These are phyloP conservation scores for Montipora sp. DNA, from an alignment of 64 coral and sea anemone species.

Conservation along the genomic window DNA sequence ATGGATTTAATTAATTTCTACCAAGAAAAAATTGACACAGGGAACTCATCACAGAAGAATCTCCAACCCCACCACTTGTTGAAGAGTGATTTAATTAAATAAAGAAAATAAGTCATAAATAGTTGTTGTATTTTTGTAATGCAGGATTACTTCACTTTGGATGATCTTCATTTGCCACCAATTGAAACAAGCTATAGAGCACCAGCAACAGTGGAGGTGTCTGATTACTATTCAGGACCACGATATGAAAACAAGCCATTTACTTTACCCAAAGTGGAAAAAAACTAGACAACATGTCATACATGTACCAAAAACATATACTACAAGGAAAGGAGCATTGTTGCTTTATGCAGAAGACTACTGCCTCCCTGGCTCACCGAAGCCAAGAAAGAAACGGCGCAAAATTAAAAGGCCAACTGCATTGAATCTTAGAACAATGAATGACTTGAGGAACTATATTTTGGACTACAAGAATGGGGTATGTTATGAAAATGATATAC, in stretches of 20 bases:
- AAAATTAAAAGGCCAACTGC: constrained; percentile 65
- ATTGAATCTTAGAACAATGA: constrained; percentile 77
- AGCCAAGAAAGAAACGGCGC: constrained; percentile 75
- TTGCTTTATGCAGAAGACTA: constrained; percentile 92
- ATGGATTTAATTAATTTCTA: too few species aligned
- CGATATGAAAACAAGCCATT: constrained; percentile 68
- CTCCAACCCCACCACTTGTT: too few species aligned
- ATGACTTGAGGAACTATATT: constrained; percentile 81
- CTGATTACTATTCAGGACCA: constrained; percentile 10
- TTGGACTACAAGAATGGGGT: constrained; percentile 98
- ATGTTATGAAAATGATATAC: not conserved
- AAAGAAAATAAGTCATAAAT: not conserved
- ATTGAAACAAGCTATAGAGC: constrained; percentile 54
- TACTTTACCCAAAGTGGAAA: constrained; percentile 72
- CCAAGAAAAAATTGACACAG: too few species aligned
- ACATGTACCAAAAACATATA: constrained; percentile 90
- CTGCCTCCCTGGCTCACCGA: constrained; percentile 88
- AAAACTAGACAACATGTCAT: not conserved
- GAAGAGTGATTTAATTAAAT: too few species aligned
- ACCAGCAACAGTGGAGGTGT: not conserved
- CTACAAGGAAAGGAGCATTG: constrained; percentile 92
- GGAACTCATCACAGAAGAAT: too few species aligned
- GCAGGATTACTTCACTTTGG: constrained; percentile 78
- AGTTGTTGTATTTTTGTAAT: not conserved
- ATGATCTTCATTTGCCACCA: constrained; percentile 70